Percentiles rank a stretch among this genome's conserved stretches.
phyloP scores from a whole-genome alignment of 2,113 vertebrate genomes.

The Laticauda colubrina region DNA sequence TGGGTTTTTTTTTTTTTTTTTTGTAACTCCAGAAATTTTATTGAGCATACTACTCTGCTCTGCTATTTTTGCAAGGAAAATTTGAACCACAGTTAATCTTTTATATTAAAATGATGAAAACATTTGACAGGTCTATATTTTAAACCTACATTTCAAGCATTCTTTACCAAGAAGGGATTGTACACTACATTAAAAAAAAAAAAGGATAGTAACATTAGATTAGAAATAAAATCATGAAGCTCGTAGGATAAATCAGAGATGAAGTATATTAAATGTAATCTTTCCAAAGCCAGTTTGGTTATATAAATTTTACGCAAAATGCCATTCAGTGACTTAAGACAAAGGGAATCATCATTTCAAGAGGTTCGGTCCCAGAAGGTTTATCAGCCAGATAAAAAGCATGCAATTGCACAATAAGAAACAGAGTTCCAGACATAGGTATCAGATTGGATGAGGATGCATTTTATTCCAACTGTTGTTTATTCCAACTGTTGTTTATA shows the following conservation, averaged over 20 bases:
- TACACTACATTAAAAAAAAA: neutral
- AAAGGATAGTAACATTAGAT: slow-evolving; percentile 7
- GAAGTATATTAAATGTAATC: slow-evolving; percentile 21
- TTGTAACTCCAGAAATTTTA: neutral
- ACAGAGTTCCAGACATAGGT: slow-evolving; percentile 14
- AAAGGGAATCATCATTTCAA: neutral
- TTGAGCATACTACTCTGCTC: neutral
- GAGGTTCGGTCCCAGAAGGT: neutral
- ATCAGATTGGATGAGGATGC: neutral
- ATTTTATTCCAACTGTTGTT: slow-evolving; percentile 1
- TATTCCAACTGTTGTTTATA: neutral
- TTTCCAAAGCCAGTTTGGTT: slow-evolving; percentile 7
- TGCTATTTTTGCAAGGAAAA: neutral
- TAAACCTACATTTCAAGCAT: neutral
- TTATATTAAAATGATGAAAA: neutral
- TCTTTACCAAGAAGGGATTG: neutral
- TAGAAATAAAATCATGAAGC: slow-evolving; percentile 20
- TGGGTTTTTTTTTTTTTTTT: neutral
- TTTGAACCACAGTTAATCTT: neutral
- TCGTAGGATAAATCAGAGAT: slow-evolving; percentile 5
- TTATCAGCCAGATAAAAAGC: slow-evolving; percentile 10
- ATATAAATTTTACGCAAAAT: slow-evolving; percentile 16
- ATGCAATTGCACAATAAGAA: slow-evolving; percentile 15
- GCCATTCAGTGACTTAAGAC: slow-evolving; percentile 23
- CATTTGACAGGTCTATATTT: neutral